These are phyloP conservation scores for Danio kyathit DNA, from an alignment of 2,797 vertebrate genomes.

Conservation along the genomic window DNA sequence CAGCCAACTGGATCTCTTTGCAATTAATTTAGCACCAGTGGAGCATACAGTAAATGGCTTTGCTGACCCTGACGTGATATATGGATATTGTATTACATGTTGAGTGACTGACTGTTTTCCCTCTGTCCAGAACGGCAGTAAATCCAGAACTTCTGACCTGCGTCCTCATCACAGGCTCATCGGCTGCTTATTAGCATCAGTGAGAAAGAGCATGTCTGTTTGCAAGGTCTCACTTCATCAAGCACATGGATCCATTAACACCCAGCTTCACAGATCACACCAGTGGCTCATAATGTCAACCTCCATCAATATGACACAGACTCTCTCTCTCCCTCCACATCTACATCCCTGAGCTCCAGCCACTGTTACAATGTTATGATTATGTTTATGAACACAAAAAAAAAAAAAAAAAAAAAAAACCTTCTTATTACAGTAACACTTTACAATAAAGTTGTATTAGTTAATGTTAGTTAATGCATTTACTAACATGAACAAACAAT, in stretches of 20 bases:
- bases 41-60: constrained; percentile 6
- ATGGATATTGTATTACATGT: background rate
- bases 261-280: background rate
- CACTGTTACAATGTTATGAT: background rate
- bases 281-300: constrained; percentile 13
- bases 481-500: too few relatives aligned
- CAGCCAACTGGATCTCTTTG: background rate
- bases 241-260: constrained; percentile 26
- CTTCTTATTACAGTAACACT: background rate
- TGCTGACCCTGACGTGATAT: background rate
- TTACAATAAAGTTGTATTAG: too few relatives aligned
- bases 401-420: background rate
- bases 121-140: background rate
- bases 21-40: background rate
- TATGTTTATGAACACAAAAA: background rate
- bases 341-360: background rate
- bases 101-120: background rate
- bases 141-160: constrained; percentile 17
- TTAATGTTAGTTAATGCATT: too few relatives aligned
- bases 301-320: background rate
- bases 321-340: background rate
- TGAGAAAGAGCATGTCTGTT: background rate
- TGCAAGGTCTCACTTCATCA: constrained; percentile 23
- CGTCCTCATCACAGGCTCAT: constrained; percentile 19
- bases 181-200: constrained; percentile 20